Evolutionary conservation across 2,113 vertebrate genomes (phyloP).

Genomic region (Sceloporus tristichus): DNA sequence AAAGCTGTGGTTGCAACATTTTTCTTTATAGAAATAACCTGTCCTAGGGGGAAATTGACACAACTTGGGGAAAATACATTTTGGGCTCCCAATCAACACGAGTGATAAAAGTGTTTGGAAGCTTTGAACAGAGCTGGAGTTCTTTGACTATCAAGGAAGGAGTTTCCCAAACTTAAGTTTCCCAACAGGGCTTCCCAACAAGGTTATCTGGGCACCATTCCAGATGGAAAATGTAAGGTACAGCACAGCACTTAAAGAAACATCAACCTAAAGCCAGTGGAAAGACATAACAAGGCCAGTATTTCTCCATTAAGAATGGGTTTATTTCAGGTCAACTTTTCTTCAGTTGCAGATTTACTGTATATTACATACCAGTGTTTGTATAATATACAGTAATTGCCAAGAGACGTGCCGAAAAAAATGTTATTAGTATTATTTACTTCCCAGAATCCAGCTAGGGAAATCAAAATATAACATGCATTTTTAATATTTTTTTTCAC

Average conservation of each 20-base stretch:
- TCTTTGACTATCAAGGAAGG: background rate
- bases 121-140: background rate
- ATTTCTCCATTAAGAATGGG: constrained; percentile 60
- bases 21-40: no score
- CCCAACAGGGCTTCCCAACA: background rate
- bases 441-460: constrained; percentile 64
- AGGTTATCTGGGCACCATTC: background rate
- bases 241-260: constrained; percentile 46
- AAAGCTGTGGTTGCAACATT: no score
- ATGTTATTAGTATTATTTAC: constrained; percentile 70
- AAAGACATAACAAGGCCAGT: constrained; percentile 53
- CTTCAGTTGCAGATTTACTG: constrained; percentile 68
- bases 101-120: background rate
- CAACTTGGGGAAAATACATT: no score
- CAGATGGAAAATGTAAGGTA: constrained; percentile 1
- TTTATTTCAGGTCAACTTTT: constrained; percentile 61
- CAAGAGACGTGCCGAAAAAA: constrained; percentile 67
- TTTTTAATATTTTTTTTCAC: constrained; percentile 72
- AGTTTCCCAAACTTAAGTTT: background rate
- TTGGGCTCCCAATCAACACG: background rate
- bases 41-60: no score
- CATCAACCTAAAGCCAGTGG: constrained; percentile 44
- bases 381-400: constrained; percentile 70
- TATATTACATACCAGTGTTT: constrained; percentile 68
- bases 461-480: constrained; percentile 64